Percentiles rank a stretch among this genome's conserved stretches.
Conservation (phyloP, 2,797 vertebrate species). For the Halcyon smyrnensis region DNA sequence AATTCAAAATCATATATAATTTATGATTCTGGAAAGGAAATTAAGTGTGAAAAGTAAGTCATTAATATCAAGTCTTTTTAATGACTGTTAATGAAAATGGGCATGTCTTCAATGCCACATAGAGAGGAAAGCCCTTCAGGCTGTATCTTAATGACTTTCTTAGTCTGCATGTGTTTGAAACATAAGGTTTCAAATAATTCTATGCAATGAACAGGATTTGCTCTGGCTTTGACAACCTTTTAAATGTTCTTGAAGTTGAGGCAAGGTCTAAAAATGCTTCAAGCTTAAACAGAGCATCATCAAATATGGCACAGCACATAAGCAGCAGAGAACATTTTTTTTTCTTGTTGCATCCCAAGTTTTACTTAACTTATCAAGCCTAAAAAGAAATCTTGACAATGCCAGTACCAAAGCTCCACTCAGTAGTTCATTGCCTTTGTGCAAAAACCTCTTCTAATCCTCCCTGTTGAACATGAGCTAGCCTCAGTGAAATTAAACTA, state of each 20-base stretch:
- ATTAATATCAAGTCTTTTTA: slow-evolving; percentile 35
- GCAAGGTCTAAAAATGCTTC: not conserved
- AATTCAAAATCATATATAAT: not conserved
- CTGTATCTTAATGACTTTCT: not conserved
- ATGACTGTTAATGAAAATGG: slow-evolving; percentile 13
- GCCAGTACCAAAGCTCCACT: not conserved
- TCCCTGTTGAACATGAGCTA: not conserved
- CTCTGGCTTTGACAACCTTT: not conserved
- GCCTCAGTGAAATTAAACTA: not conserved
- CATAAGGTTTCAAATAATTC: not conserved
- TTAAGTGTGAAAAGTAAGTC: not conserved
- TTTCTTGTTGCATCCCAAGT: not conserved
- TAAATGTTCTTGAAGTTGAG: not conserved
- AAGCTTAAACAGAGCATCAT: not conserved
- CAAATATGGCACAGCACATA: too few relatives aligned
- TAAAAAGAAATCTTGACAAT: not conserved
- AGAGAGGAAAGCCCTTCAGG: not conserved
- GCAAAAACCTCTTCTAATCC: not conserved
- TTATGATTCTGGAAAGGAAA: slow-evolving; percentile 9
- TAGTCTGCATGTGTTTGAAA: not conserved
- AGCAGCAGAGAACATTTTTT: not conserved
- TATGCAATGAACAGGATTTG: not conserved
- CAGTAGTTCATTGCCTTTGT: not conserved
- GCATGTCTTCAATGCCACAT: not conserved
- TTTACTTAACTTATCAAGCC: not conserved